Evolutionary conservation across 2,113 vertebrate species (phyloP), one percentile per base, ranked within the genome.

Genomic region (Periophthalmodon schlosseri): DNA sequence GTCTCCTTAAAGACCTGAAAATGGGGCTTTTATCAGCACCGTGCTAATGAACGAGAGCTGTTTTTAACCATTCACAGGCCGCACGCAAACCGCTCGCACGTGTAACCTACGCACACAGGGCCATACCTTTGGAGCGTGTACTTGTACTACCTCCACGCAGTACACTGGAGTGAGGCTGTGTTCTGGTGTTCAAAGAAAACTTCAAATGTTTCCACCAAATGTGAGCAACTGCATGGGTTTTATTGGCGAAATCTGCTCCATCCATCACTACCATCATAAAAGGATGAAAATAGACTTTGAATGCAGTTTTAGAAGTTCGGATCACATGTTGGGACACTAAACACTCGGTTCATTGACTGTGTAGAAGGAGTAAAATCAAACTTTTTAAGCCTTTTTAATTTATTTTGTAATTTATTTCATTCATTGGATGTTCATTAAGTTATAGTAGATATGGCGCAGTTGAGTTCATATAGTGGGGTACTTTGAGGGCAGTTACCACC

Each of bases 21-120:
- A 82, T 20, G 8, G 72, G 39, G 74, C 69, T 49, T 73, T 79
- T 82, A 83, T 80, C 65, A 71, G 69, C 78, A 76, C 50, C 0
- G 56, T 5, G 70, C 65, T 87, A 83, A 86, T 86, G 74, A 77
- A 16, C 72, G 58, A 73, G 46, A 65, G 44, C 77, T 72, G 72
- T 63, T 83, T 84, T 87, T 79, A 82, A 85, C 68, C 73, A n/a
- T 39, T 28, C 66, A 61, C 87, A 73, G 72, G 68, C 75, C 28
- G 36, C 72, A 81, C 39, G 52, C 58, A 68, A n/a, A 33, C 23
- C 8, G 18, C 52, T 12, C 18, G 23, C 70, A 74, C 82, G 79
- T 76, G 74, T 23, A 23, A 58, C 56, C 56, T 28, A 28, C 80
- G 28, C 70, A 76, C 64, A 76, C 83, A 28, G 28, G 74, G 69